These are phyloP conservation scores for Odontamblyopus lacepedii DNA, from an alignment of 2,797 vertebrate genomes.

Conservation along the genomic window DNA sequence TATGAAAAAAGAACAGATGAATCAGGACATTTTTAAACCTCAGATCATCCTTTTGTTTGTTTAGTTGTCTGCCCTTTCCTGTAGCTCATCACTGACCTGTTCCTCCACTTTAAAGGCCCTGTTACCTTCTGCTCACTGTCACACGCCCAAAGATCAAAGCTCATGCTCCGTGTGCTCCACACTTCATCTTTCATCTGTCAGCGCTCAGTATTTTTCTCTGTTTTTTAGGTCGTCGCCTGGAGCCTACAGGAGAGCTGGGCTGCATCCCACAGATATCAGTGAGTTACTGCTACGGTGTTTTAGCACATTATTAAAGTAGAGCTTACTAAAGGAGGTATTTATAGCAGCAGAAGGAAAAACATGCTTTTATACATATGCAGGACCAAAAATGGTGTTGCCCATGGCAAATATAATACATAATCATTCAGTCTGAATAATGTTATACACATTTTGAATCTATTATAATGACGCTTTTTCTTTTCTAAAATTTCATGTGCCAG, in stretches of 20 bases:
- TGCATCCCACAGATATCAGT: conserved; percentile 56
- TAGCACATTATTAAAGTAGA: conserved; percentile 20
- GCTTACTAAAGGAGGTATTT: conserved; percentile 12
- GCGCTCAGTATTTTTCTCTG: conserved; percentile 37
- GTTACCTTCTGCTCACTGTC: conserved; percentile 16
- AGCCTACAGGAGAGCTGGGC: conserved; percentile 45
- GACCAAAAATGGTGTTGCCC: not conserved
- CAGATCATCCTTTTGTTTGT: conserved; percentile 1
- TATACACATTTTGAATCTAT: too few relatives aligned
- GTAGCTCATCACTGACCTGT: not conserved
- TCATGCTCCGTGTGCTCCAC: conserved; percentile 16
- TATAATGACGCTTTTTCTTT: too few relatives aligned
- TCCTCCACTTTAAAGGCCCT: not conserved
- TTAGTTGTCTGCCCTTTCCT: not conserved
- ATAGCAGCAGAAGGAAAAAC: conserved; percentile 16
- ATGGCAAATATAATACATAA: not conserved
- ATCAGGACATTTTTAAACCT: not conserved
- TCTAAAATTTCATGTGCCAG: too few relatives aligned
- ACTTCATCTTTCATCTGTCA: conserved; percentile 31
- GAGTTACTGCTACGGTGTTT: conserved; percentile 42
- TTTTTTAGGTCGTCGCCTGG: conserved; percentile 53
- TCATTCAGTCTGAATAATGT: too few relatives aligned
- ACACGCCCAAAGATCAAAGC: conserved; percentile 29
- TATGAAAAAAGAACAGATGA: not conserved
- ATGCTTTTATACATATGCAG: not conserved